A percentile compares a stretch with the other conserved stretches of the same genome.
Evolutionary conservation across 1,140 invertebrate genomes (phyloP).

Genomic region (Palaemon carinicauda): DNA sequence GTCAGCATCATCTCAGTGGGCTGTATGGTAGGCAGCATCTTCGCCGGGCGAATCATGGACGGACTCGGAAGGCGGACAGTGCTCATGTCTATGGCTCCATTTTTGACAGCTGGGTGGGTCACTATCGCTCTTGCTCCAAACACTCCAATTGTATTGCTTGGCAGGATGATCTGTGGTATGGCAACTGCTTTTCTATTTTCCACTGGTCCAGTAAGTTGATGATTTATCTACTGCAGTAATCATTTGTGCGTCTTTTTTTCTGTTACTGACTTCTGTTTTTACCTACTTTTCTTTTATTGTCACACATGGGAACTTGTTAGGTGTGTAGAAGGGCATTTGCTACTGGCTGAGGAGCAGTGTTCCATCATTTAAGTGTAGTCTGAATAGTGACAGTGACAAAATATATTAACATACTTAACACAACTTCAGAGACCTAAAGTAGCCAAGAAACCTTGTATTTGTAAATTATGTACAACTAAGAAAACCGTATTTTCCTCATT

Average conservation of each 20-base stretch:
- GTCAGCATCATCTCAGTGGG: constrained; percentile 15
- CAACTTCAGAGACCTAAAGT: too few relatives aligned
- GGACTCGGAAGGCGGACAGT: constrained; percentile 5
- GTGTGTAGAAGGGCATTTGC: too few relatives aligned
- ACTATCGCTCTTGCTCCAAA: constrained; percentile 17
- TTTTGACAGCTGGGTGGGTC: background rate
- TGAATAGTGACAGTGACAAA: too few relatives aligned
- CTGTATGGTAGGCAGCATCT: constrained; percentile 6
- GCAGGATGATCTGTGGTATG: constrained; percentile 2
- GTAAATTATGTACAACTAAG: too few relatives aligned
- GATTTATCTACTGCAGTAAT: too few relatives aligned
- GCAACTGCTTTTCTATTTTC: constrained; percentile 33
- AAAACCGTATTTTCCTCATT: background rate
- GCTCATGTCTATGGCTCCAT: background rate
- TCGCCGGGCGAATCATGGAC: constrained; percentile 16
- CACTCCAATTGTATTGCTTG: background rate
- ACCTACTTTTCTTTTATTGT: too few relatives aligned
- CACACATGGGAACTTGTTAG: too few relatives aligned
- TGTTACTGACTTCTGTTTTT: background rate
- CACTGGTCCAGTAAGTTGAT: background rate
- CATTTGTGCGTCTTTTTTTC: background rate
- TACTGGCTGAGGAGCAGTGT: too few relatives aligned
- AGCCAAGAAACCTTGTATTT: too few relatives aligned
- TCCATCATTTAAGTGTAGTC: too few relatives aligned
- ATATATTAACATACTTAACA: background rate